Evolutionary conservation across 2,113 vertebrate genomes (phyloP).

Genomic region (Rhipidura dahli): DNA sequence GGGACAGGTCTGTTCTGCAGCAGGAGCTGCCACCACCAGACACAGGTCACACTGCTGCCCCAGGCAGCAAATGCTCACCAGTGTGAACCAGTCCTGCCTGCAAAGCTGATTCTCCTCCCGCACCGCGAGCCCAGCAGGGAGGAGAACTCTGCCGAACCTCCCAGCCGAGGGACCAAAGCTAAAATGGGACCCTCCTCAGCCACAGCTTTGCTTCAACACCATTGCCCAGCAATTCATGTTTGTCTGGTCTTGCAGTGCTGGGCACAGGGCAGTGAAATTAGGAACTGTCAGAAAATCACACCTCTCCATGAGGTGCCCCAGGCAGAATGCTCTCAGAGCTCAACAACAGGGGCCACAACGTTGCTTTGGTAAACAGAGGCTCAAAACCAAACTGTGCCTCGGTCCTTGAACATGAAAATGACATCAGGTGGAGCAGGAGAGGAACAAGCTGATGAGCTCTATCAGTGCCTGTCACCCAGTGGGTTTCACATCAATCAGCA

Average conservation of each 20-base stretch:
- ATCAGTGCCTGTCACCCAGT: not conserved
- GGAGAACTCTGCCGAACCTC: not conserved
- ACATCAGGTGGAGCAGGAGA: not conserved
- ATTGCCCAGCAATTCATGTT: not conserved
- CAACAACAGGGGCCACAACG: not conserved
- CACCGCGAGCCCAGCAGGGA: not conserved
- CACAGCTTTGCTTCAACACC: not conserved
- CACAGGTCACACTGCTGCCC: not conserved
- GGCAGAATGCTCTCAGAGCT: not conserved
- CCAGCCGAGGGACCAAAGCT: not conserved
- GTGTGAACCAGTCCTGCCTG: not conserved
- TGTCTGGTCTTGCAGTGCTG: not conserved
- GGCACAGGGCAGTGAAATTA: not conserved
- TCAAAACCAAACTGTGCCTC: not conserved
- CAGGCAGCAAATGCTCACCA: not conserved
- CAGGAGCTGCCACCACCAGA: not conserved
- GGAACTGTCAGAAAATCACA: not conserved
- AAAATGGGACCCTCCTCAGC: not conserved
- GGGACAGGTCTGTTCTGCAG: not conserved
- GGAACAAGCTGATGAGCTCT: not conserved
- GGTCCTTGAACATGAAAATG: not conserved
- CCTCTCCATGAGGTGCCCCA: not conserved
- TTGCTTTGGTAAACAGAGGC: not conserved
- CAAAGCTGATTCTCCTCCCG: not conserved
- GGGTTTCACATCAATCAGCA: not conserved